phyloP scores from a whole-genome alignment of 2,797 vertebrate species.

The Tauraco hartlaubi region DNA sequence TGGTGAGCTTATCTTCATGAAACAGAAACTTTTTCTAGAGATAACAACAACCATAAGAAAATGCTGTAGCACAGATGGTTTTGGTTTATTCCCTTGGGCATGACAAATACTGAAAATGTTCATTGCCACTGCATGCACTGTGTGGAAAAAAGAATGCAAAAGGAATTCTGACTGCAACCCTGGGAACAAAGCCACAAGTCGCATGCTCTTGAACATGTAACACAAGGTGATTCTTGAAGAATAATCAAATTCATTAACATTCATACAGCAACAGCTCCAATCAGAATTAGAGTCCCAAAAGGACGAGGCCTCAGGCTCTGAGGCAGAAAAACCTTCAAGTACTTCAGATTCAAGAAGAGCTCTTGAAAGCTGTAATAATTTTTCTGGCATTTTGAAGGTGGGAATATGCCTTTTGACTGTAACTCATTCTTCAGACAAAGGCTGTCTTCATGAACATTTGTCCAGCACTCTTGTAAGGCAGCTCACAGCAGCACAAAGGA shows the following conservation, averaged over 20 bases:
- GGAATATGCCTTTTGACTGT: background rate
- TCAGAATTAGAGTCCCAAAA: background rate
- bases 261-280: background rate
- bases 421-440: background rate
- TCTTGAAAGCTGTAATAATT: background rate
- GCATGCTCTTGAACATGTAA: background rate
- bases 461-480: background rate
- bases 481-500: background rate
- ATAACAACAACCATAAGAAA: background rate
- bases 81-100: background rate
- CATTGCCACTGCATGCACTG: background rate
- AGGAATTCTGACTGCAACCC: background rate
- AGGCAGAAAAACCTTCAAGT: background rate
- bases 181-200: background rate
- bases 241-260: background rate
- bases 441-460: background rate
- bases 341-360: background rate
- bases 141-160: background rate
- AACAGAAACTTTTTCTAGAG: background rate
- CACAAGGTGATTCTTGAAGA: background rate
- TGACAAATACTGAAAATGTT: background rate
- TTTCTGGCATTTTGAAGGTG: background rate
- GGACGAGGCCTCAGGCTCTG: background rate
- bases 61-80: background rate
- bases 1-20: background rate